Evolutionary conservation across 2,888 invertebrate genomes (phyloP), one percentile per base, ranked within the genome.

Genomic region (Drosophila greeni): DNA sequence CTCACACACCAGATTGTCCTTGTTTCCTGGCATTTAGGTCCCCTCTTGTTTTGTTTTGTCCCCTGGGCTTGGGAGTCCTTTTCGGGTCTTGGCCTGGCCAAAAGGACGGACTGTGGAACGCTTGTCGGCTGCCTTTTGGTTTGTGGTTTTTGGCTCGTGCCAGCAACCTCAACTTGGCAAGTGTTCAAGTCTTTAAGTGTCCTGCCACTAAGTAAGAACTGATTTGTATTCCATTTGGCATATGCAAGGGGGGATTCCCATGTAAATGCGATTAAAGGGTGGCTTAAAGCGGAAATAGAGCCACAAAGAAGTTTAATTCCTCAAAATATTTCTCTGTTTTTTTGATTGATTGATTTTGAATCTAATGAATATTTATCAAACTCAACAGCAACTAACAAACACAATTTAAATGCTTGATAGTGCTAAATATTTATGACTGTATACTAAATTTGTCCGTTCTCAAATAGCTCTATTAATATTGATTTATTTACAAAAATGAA

Each of bases 91-190:
- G 40, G 14, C 47, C 34, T 52, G 34, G 57, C n/a, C 12, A 48
- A 48, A 48, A 42, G 34, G 48, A 40, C 42, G 12, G 40, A 40
- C 40, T 42, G 7, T 37, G 20, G 36, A 8, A 14, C 33, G 40
- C n/a, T 40, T 33, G 47, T 39, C 34, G 39, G 61, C 26, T 69
- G 55, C 51, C 47, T 61, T 55, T 51, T 69, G 55, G 67, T 53
- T 69, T 70, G 69, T 62, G 70, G 64, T 20, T 70, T 62, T 49
- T 59, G 51, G 58, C 51, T 57, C 39, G 71, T 70, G 70, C 70
- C 70, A 70, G 58, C 64, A 43, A 58, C 56, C 59, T 47, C 47
- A 59, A 64, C 51, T 70, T 68, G 69, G 68, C 68, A 52, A 37
- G 24, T 18, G 55, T 68, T 69, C 70, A 68, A 68, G 51, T 43